Conservation (phyloP, 2,888 invertebrate genomes). For the Caenorhabditis doughertyi region DNA sequence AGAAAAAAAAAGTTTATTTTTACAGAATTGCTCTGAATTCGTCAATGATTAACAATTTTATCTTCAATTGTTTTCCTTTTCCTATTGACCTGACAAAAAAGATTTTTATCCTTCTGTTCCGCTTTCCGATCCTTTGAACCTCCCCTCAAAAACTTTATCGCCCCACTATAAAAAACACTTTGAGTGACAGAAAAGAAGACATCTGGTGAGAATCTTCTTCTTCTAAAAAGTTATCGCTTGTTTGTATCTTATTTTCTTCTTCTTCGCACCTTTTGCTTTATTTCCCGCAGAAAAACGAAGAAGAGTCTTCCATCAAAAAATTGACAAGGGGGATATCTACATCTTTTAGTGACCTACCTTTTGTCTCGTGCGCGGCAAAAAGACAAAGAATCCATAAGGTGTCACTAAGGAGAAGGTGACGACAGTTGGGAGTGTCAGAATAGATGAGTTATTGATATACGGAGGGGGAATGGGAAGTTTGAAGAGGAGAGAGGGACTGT, state of each 20-base stretch:
- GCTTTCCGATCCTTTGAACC: too few species aligned
- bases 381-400: conserved; percentile 24
- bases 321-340: not conserved
- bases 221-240: not conserved
- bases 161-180: too few species aligned
- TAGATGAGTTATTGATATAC: not conserved
- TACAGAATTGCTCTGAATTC: too few species aligned
- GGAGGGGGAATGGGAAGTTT: not conserved
- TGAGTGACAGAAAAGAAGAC: not conserved
- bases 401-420: too few species aligned
- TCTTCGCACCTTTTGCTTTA: conserved; percentile 20
- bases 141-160: too few species aligned
- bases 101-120: too few species aligned
- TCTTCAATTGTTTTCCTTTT: too few species aligned
- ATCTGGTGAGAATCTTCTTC: too few species aligned
- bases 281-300: too few species aligned
- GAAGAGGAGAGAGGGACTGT: not conserved
- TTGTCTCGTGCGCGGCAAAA: conserved; percentile 9
- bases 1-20: too few species aligned
- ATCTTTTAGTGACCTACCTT: conserved; percentile 35
- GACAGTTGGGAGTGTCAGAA: not conserved
- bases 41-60: too few species aligned
- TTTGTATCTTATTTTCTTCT: conserved; percentile 18
- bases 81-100: too few species aligned
- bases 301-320: not conserved